Evolutionary conservation across 2,113 vertebrate species (phyloP).

Genomic region (Gallinago jamesoni): DNA sequence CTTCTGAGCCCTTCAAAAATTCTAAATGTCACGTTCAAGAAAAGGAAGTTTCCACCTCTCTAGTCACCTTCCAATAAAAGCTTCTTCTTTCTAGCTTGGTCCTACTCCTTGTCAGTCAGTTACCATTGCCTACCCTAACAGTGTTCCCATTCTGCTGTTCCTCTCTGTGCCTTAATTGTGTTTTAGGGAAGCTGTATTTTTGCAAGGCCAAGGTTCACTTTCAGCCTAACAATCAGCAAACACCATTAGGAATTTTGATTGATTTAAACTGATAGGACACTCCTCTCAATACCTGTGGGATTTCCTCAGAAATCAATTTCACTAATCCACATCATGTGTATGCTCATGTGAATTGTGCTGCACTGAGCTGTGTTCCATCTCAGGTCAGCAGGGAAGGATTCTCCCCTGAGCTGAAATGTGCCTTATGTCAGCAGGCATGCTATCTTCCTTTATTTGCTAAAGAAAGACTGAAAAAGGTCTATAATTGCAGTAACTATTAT

Average conservation of each 20-base stretch:
- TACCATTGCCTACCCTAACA: fast-evolving
- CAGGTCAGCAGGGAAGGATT: background rate
- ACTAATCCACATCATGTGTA: background rate
- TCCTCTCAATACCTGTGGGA: background rate
- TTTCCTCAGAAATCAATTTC: background rate
- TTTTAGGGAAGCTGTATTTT: background rate
- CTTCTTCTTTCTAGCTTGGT: background rate
- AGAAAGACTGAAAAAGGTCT: background rate
- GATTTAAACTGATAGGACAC: background rate
- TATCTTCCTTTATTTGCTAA: background rate
- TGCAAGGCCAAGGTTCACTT: background rate
- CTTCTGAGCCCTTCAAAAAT: background rate
- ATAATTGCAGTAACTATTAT: background rate
- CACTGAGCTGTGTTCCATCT: background rate
- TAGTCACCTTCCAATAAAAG: background rate
- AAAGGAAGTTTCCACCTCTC: background rate
- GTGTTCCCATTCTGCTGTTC: background rate
- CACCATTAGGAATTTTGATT: background rate
- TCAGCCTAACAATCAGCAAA: background rate
- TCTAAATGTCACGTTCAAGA: background rate
- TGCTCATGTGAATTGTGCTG: background rate
- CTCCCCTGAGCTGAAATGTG: background rate
- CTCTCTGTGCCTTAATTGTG: background rate
- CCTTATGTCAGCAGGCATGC: background rate
- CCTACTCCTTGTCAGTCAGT: background rate